Percentiles rank a stretch among this genome's conserved stretches.
These are phyloP conservation scores for Speoplatyrhinus poulsoni DNA, from an alignment of 2,113 vertebrate genomes.

Conservation along the genomic window DNA sequence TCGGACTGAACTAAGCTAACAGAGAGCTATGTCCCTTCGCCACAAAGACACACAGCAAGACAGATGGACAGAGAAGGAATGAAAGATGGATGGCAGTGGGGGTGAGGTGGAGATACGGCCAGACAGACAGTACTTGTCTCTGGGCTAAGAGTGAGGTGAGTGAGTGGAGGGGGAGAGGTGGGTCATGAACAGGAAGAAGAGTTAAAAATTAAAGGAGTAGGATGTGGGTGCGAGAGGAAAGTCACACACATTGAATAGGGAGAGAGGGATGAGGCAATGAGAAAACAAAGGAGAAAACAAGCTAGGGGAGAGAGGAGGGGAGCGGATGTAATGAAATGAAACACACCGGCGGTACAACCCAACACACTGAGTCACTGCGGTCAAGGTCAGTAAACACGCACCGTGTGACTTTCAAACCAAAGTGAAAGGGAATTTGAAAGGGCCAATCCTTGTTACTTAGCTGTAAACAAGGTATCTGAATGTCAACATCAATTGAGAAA, in stretches of 20 bases:
- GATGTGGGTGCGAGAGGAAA: conserved; percentile 11
- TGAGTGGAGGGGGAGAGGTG: conserved; percentile 7
- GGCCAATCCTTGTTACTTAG: not conserved
- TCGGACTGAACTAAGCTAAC: conserved; percentile 52
- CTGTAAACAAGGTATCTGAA: not conserved
- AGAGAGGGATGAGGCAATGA: not conserved
- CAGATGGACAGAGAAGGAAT: conserved; percentile 32
- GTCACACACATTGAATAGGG: not conserved
- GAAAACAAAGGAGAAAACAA: not conserved
- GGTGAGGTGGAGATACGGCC: conserved; percentile 11
- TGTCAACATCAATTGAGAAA: not conserved
- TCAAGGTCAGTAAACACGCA: not conserved
- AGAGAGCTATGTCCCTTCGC: conserved; percentile 36
- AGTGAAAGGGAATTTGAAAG: not conserved
- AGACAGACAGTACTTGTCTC: conserved; percentile 56
- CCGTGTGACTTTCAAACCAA: not conserved
- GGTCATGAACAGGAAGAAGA: not conserved
- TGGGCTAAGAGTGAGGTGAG: conserved; percentile 46
- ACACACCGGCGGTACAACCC: conserved; percentile 36
- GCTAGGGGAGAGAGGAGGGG: not conserved
- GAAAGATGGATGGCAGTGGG: conserved; percentile 26
- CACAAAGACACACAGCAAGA: conserved; percentile 37
- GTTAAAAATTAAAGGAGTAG: conserved; percentile 1
- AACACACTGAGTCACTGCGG: conserved; percentile 51
- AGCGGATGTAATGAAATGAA: conserved; percentile 12